These are phyloP conservation scores for Semotilus atromaculatus DNA, from an alignment of 2,797 vertebrate species.

Conservation along the genomic window DNA sequence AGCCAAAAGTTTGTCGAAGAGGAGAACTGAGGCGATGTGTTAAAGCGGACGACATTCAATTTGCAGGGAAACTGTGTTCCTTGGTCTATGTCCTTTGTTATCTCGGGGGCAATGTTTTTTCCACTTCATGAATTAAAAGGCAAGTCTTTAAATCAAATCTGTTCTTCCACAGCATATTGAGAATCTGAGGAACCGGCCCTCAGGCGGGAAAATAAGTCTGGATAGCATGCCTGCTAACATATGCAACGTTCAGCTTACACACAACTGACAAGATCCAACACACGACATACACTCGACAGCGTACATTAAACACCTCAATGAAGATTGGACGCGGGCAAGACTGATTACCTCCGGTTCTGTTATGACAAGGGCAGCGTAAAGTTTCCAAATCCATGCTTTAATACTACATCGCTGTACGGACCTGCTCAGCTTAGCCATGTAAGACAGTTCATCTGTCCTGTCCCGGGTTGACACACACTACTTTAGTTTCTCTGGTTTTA, in stretches of 20 bases:
- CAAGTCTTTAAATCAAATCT: constrained; percentile 45
- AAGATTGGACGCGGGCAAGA: not conserved
- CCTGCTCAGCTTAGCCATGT: not conserved
- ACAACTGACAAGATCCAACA: not conserved
- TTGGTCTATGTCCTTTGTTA: constrained; percentile 15
- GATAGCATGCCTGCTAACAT: constrained; percentile 13
- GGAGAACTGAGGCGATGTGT: constrained; percentile 9
- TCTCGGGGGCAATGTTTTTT: constrained; percentile 30
- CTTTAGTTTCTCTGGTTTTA: constrained; percentile 29
- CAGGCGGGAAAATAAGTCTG: not conserved
- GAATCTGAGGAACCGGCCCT: constrained; percentile 9
- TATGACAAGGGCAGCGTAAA: not conserved
- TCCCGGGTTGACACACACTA: not conserved
- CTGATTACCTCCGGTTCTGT: not conserved
- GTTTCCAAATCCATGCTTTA: constrained; percentile 13
- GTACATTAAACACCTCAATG: constrained; percentile 9
- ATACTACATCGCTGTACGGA: not conserved
- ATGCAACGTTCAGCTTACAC: not conserved
- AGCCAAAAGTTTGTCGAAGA: constrained; percentile 38
- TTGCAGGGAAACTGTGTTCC: not conserved
- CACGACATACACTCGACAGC: not conserved
- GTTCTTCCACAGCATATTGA: constrained; percentile 28
- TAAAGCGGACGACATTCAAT: constrained; percentile 24
- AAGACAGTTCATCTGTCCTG: constrained; percentile 12
- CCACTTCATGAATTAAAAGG: constrained; percentile 46